Conservation (phyloP, 2,113 vertebrate species). For the Spizaetus ornatus region DNA sequence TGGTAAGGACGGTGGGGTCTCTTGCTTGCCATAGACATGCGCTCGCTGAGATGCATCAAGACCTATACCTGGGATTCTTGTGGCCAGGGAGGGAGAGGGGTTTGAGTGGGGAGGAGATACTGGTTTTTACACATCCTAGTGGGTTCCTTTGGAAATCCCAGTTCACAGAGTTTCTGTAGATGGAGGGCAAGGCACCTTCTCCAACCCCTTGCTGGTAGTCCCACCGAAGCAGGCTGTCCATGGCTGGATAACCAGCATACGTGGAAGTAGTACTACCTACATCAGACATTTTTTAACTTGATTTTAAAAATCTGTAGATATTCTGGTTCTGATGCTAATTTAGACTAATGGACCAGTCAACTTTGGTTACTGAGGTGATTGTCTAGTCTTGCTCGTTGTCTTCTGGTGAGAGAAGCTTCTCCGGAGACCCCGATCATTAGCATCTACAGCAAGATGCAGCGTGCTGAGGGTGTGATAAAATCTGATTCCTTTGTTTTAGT, state of each 20-base stretch:
- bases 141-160: neutral
- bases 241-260: neutral
- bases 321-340: neutral
- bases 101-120: neutral
- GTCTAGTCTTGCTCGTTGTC: neutral
- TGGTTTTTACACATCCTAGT: neutral
- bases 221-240: accelerated
- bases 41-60: neutral
- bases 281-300: neutral
- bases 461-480: neutral
- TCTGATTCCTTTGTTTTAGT: neutral
- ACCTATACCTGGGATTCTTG: neutral
- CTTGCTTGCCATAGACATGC: neutral
- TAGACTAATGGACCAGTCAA: neutral
- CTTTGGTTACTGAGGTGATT: neutral
- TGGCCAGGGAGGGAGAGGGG: neutral
- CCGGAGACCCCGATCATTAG: neutral
- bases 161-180: neutral
- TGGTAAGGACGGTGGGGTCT: conserved; percentile 48
- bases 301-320: neutral
- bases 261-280: neutral
- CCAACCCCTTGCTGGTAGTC: neutral
- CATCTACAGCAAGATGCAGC: neutral
- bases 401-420: neutral
- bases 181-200: neutral